Conservation (phyloP, 2,113 vertebrate species). For the Xenus cinereus region DNA sequence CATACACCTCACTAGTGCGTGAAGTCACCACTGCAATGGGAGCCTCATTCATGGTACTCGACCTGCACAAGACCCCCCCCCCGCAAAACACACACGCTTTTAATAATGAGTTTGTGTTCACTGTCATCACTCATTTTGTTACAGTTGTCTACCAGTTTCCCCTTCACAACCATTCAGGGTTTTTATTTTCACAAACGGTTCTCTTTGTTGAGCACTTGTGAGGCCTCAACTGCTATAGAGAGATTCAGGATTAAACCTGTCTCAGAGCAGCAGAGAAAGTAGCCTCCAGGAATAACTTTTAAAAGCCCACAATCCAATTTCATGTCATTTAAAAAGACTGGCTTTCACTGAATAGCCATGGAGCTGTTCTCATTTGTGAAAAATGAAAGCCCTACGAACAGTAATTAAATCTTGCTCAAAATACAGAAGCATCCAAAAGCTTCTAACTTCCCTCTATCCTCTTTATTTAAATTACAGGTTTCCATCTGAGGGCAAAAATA, state of each 20-base stretch:
- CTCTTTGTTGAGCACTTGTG: neutral
- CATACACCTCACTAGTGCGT: slow-evolving; percentile 94
- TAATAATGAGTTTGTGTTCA: neutral
- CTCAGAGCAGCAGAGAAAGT: neutral
- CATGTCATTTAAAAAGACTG: neutral
- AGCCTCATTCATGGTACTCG: slow-evolving; percentile 86
- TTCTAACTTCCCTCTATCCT: neutral
- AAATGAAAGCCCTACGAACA: neutral
- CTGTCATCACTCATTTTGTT: neutral
- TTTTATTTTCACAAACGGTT: neutral
- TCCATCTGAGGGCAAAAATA: neutral
- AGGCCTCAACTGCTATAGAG: neutral
- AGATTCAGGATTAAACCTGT: neutral
- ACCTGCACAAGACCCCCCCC: slow-evolving; percentile 73
- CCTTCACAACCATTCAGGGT: neutral
- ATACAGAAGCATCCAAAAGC: neutral
- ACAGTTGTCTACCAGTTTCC: neutral
- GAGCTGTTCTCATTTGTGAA: neutral
- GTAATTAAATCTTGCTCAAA: neutral
- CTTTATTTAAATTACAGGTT: neutral
- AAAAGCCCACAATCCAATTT: neutral
- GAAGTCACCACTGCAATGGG: slow-evolving; percentile 96
- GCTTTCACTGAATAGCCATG: neutral
- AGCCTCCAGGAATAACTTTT: neutral
- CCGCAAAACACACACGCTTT: slow-evolving; percentile 10